Conservation (phyloP, 1,140 invertebrate species). For the Brachionus manjavacas region DNA sequence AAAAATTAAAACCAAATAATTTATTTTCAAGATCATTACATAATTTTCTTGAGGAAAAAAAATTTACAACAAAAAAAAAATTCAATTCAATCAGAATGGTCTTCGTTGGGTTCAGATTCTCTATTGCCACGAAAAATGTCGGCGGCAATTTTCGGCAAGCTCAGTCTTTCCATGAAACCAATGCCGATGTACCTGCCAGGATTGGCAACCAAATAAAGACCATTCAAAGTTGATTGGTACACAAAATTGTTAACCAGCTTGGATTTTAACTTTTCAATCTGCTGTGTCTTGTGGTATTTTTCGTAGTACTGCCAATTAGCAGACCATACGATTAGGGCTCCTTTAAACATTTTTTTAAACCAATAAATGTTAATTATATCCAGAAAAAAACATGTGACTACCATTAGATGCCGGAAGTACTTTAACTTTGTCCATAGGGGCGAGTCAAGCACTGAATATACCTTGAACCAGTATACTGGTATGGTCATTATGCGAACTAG, state of each 20-base stretch:
- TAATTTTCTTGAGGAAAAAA: background rate
- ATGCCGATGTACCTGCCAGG: slow-evolving; percentile 14
- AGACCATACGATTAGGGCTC: slow-evolving; percentile 46
- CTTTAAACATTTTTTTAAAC: slow-evolving; percentile 52
- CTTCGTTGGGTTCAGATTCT: background rate
- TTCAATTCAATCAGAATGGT: background rate
- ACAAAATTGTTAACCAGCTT: slow-evolving; percentile 18
- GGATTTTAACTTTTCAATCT: slow-evolving; percentile 7
- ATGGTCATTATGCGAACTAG: slow-evolving; percentile 49
- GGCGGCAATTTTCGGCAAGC: background rate
- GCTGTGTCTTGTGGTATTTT: slow-evolving; percentile 22
- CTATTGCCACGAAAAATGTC: background rate
- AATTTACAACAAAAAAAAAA: background rate
- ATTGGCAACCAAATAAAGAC: background rate
- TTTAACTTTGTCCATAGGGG: slow-evolving; percentile 48
- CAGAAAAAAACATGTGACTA: slow-evolving; percentile 50
- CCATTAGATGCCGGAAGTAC: slow-evolving; percentile 49
- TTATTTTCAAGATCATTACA: background rate
- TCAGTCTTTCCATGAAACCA: slow-evolving; percentile 14
- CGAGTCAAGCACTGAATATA: slow-evolving; percentile 50
- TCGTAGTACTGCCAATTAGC: slow-evolving; percentile 32
- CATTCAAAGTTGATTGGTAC: slow-evolving; percentile 9
- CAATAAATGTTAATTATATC: slow-evolving; percentile 53
- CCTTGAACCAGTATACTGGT: slow-evolving; percentile 51
- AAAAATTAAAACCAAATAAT: background rate